Conservation (phyloP, 2,888 invertebrate genomes). For the Monoplex corrugatus region DNA sequence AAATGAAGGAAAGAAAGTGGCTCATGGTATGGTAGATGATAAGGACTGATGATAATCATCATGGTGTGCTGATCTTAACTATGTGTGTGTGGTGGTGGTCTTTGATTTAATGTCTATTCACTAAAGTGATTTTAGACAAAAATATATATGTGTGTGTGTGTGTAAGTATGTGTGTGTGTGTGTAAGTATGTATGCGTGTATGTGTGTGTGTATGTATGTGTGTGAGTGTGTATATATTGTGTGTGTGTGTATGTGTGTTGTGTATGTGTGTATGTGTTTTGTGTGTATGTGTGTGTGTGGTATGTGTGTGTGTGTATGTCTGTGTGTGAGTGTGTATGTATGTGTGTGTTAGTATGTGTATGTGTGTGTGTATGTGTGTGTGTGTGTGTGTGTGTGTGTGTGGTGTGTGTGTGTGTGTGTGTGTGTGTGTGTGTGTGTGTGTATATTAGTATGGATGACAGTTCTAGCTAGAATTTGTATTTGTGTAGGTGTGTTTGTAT, state of each 20-base stretch:
- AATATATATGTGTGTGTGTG: too few species aligned
- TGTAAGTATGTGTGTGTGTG: background rate
- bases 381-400: background rate
- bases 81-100: background rate
- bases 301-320: background rate
- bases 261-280: background rate
- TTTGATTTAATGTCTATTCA: too few species aligned
- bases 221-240: too few species aligned
- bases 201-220: background rate
- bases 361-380: background rate
- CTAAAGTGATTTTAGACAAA: too few species aligned
- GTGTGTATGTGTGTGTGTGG: conserved; percentile 17
- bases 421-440: background rate
- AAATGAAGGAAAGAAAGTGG: too few species aligned
- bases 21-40: too few species aligned
- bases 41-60: background rate
- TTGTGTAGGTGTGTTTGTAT: background rate
- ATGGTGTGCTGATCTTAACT: background rate
- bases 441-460: background rate
- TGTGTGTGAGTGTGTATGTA: background rate
- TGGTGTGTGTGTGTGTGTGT: background rate
- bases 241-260: too few species aligned
- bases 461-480: background rate
- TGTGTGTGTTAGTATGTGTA: background rate
- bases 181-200: background rate